Base-by-base conservation (phyloP, 2,888 invertebrate species). In the Agriopis marginaria region DNA sequence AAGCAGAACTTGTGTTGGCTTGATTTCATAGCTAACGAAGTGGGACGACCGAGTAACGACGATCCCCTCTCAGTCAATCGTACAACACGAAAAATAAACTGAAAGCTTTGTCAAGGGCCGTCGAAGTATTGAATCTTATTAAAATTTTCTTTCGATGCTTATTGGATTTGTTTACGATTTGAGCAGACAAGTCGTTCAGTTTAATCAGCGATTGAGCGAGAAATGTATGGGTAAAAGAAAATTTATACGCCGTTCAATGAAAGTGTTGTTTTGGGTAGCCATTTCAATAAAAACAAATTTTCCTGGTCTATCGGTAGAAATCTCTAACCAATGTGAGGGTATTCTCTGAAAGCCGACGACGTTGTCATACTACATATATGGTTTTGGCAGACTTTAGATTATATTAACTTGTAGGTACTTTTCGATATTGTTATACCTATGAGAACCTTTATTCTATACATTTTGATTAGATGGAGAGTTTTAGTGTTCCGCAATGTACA, bases 61-160 rank as follows among this genome's bases (percentile, higher is more conserved):
- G 77, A 78, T 79, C 78, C 71, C 73, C 75, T 73, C 66, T 73
- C 72, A 73, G 70, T 77, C 75, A 82, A 79, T 81, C 77, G 75
- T 71, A 72, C 69, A 78, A 76, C 83, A 86, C 74, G 79, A 82
- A 82, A 84, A 82, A 86, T 86, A 87, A 86, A 87, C 82, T 85
- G 82, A 74, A 81, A 78, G 78, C 78, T 84, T 83, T 80, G 77
- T 86, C 75, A 75, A 89, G 85, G 61, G 77, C 80, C 78, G 79
- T 83, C 79, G 82, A 87, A 82, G 83, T 82, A 84, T 83, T 81
- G 81, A 83, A 75, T 83, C 78, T 74, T 83, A 80, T 85, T 83
- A 81, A 82, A 82, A 81, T 82, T 82, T 78, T 72, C 76, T 77
- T 78, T 69, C 71, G 68, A 79, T 79, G 75, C 73, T 76, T 78